A percentile compares a stretch with the other conserved stretches of the same genome.
Evolutionary conservation across 2,797 vertebrate genomes (phyloP).

Genomic region (Trematomus bernacchii): DNA sequence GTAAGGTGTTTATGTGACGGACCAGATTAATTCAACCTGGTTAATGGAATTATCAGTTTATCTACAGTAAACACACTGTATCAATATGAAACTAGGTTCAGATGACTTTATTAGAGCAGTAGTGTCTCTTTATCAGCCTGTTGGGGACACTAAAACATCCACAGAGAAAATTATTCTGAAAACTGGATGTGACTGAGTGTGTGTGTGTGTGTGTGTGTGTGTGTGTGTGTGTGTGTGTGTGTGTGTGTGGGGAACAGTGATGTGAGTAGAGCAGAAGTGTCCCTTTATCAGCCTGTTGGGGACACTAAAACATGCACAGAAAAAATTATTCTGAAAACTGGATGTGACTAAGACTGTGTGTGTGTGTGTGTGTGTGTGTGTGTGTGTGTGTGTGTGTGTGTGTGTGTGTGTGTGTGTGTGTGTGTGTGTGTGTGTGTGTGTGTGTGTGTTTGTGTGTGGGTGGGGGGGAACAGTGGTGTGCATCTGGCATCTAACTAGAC

Average conservation of each 20-base stretch:
- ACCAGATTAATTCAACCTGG: not conserved
- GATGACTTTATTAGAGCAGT: not conserved
- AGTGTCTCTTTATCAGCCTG: too few species aligned
- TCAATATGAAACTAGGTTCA: not conserved
- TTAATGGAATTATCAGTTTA: not conserved
- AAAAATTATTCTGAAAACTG: too few species aligned
- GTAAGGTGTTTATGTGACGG: not conserved
- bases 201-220: not conserved
- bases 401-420: too few species aligned
- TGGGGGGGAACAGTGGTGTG: not conserved
- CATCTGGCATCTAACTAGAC: not conserved
- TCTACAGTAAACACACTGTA: not conserved
- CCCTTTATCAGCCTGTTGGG: not conserved
- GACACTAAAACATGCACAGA: not conserved
- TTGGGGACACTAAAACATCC: too few species aligned
- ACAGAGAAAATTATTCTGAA: too few species aligned
- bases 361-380: too few species aligned
- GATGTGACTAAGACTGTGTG: conserved; percentile 6
- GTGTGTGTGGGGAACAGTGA: not conserved
- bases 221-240: too few species aligned
- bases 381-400: too few species aligned
- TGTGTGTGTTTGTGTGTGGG: too few species aligned
- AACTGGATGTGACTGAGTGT: not conserved
- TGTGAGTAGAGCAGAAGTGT: not conserved
- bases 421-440: too few species aligned